Percentiles rank a stretch among this genome's conserved stretches.
phyloP scores from a whole-genome alignment of 2,888 invertebrate species.

The Drosophila emarginata region DNA sequence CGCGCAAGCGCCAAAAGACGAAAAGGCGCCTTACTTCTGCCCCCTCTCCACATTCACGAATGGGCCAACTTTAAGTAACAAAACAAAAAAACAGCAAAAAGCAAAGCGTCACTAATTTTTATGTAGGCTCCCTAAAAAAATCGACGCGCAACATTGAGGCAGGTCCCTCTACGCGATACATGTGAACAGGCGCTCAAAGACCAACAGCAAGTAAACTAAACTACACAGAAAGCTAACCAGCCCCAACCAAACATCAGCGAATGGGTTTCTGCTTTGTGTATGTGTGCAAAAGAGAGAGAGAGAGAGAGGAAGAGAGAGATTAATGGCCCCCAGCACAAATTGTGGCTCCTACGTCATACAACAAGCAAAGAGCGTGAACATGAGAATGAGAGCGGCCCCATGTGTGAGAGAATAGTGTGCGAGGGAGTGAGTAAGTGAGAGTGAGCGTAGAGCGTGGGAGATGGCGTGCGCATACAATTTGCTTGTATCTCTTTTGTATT shows the following conservation, averaged over 20 bases:
- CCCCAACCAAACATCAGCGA: slow-evolving; percentile 24
- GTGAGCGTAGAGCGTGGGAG: slow-evolving; percentile 42
- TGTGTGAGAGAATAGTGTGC: slow-evolving; percentile 7
- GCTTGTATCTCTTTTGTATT: slow-evolving; percentile 8
- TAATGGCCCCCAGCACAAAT: not conserved
- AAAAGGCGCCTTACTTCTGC: slow-evolving; percentile 46
- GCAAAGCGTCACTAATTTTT: slow-evolving; percentile 44
- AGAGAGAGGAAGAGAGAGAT: not conserved
- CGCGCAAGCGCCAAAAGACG: slow-evolving; percentile 60
- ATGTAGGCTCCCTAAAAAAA: slow-evolving; percentile 58
- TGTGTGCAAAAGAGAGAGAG: slow-evolving; percentile 12
- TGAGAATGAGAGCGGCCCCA: not conserved
- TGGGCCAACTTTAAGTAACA: slow-evolving; percentile 26
- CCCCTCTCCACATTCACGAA: slow-evolving; percentile 28
- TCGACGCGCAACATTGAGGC: slow-evolving; percentile 76
- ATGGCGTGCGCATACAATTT: slow-evolving; percentile 29
- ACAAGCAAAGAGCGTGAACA: slow-evolving; percentile 14
- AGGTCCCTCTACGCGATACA: slow-evolving; percentile 80
- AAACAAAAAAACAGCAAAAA: slow-evolving; percentile 20
- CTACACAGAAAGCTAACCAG: slow-evolving; percentile 24
- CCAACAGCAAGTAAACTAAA: slow-evolving; percentile 43
- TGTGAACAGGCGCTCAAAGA: slow-evolving; percentile 71
- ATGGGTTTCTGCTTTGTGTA: slow-evolving; percentile 16
- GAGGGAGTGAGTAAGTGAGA: slow-evolving; percentile 31
- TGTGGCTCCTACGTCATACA: slow-evolving; percentile 59